These are phyloP conservation scores for Diprion similis DNA, from an alignment of 1,140 invertebrate genomes.

Conservation along the genomic window DNA sequence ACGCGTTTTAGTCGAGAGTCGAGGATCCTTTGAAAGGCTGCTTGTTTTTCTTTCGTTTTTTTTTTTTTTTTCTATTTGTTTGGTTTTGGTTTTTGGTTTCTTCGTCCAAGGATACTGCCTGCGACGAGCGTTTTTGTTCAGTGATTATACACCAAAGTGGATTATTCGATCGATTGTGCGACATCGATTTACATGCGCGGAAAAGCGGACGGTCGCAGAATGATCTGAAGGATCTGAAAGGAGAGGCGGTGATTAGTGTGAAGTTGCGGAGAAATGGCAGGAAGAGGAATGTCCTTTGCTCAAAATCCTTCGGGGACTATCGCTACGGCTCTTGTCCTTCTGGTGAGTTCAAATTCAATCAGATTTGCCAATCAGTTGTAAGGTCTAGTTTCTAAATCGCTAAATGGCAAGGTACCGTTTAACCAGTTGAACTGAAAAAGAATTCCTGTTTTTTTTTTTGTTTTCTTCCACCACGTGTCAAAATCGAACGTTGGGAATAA, in stretches of 20 bases:
- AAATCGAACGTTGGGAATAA: no score
- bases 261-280: constrained; percentile 51
- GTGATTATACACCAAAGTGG: background rate
- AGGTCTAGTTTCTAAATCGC: background rate
- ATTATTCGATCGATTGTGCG: background rate
- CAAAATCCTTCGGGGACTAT: constrained; percentile 46
- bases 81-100: no score
- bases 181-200: background rate
- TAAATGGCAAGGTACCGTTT: background rate
- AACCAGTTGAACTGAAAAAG: no score
- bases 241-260: constrained; percentile 33
- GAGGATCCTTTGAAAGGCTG: no score
- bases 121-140: background rate
- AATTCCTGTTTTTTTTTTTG: no score
- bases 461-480: no score
- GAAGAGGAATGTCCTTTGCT: constrained; percentile 48
- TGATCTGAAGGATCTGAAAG: constrained; percentile 54
- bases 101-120: no score
- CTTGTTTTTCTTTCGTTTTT: no score
- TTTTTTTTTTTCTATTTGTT: no score
- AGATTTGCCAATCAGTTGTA: background rate
- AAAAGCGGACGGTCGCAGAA: constrained; percentile 36
- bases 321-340: constrained; percentile 49
- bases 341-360: constrained; percentile 47
- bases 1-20: no score